Evolutionary conservation across 2,888 invertebrate genomes (phyloP), one percentile per base, ranked within the genome.

Genomic region (Carterocephalus palaemon): DNA sequence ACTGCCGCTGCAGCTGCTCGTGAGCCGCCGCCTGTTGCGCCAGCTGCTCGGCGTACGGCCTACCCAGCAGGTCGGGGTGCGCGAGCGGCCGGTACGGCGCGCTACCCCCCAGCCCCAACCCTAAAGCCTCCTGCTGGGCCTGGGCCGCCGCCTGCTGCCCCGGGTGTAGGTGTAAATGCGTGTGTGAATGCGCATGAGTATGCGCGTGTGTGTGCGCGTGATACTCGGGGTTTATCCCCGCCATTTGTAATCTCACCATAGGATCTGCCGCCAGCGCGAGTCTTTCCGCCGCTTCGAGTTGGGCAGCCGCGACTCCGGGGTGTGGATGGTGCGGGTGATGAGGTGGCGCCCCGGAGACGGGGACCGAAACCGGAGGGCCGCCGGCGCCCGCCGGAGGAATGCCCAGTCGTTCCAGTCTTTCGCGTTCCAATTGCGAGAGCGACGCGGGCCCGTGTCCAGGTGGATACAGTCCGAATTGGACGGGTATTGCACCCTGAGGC

Each of bases 131-230:
- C 79, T 92, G 93, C 79, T 92, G 93, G 65, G 88, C 88, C 59
- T 77, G 77, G 48, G 89, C 90, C 59, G 89, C 90, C 59, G 89
- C 90, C 70, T 92, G 92, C 77, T 92, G 92, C 53, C 92, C 92
- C 67, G 93, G 93, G 75, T 90, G 92, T 59, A 92, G 89, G 88
- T 94, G 94, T 60, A 94, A 90, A 87, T 95, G 95, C 60, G 94
- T 92, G 88, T 95, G 95, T 65, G 95, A 94, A 88, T 96, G 96
- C 70, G 96, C 94, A 80, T 95, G 95, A 59, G 95, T 94, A 87
- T 95, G 95, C 63, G 95, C 95, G 81, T 96, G 96, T 60, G 95
- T 95, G 88, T 96, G 96, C 69, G 95, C 95, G 85, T 96, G 96
- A 88, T 94, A 95, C 88, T 95, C 95, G 36, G 93, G 93, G 62